These are phyloP conservation scores for Synergus japonicus DNA, from an alignment of 2,888 invertebrate species.

Conservation along the genomic window DNA sequence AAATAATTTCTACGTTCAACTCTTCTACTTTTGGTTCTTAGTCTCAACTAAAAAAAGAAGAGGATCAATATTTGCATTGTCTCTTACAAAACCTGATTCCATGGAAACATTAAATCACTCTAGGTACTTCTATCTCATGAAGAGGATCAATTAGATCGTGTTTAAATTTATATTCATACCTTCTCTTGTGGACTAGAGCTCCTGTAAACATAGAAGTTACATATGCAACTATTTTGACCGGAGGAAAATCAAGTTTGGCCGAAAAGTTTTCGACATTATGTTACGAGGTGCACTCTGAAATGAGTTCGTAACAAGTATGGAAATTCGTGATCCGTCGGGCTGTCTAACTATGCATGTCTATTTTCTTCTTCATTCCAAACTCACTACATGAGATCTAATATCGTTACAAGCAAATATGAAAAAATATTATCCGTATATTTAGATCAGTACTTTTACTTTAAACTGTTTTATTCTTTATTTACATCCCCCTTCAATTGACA, in stretches of 20 bases:
- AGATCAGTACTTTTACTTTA: background rate
- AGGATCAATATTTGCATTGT: too few relatives aligned
- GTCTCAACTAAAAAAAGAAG: too few relatives aligned
- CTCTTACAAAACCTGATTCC: too few relatives aligned
- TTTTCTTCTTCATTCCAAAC: background rate
- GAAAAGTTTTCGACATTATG: background rate
- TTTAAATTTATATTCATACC: too few relatives aligned
- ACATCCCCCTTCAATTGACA: conserved; percentile 9
- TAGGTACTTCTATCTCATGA: too few relatives aligned
- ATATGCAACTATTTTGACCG: background rate
- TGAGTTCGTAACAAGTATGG: background rate
- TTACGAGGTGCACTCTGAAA: background rate
- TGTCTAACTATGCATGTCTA: background rate
- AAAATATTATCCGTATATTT: background rate
- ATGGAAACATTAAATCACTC: too few relatives aligned
- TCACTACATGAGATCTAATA: background rate
- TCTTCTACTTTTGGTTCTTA: too few relatives aligned
- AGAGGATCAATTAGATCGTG: too few relatives aligned
- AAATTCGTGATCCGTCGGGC: background rate
- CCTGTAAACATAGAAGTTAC: background rate
- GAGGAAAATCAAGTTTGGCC: background rate
- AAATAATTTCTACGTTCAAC: too few relatives aligned
- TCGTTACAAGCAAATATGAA: background rate
- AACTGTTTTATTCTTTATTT: background rate
- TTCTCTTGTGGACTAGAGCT: background rate